A percentile compares a stretch with the other conserved stretches of the same genome.
These are phyloP conservation scores for Drosophila biarmipes DNA, from an alignment of 1,140 invertebrate genomes.

Conservation along the genomic window DNA sequence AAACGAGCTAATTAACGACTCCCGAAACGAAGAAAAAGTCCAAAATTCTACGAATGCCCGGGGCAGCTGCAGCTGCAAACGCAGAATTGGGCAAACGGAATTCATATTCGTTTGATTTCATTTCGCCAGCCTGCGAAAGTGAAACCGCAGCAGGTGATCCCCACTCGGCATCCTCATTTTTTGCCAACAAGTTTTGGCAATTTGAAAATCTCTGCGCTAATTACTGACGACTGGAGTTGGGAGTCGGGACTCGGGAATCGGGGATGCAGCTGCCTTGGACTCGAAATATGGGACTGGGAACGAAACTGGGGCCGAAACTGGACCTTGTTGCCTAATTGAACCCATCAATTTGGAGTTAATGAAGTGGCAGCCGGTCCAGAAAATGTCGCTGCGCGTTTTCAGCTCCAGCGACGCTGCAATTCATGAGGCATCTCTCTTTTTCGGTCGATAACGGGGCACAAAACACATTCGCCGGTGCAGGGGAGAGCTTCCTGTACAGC, in stretches of 20 bases:
- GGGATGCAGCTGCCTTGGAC: constrained; percentile 34
- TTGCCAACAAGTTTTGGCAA: constrained; percentile 78
- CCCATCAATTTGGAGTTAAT: constrained; percentile 81
- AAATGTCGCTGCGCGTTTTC: constrained; percentile 74
- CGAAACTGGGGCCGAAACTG: constrained; percentile 14
- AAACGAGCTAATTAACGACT: constrained; percentile 76
- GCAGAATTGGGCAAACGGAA: constrained; percentile 40
- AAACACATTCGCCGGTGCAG: constrained; percentile 47
- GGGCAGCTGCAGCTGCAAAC: constrained; percentile 77
- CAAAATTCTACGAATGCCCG: constrained; percentile 70
- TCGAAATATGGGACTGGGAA: constrained; percentile 2
- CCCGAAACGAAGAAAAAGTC: constrained; percentile 57
- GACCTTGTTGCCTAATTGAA: constrained; percentile 78
- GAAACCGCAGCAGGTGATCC: constrained; percentile 65
- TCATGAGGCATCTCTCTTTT: constrained; percentile 52
- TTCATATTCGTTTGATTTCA: constrained; percentile 82
- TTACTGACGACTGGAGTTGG: constrained; percentile 49
- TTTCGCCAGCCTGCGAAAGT: constrained; percentile 81
- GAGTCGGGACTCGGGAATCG: background rate
- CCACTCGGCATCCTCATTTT: constrained; percentile 7
- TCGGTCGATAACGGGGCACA: constrained; percentile 61
- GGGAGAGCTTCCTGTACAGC: constrained; percentile 69
- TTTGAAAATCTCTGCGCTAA: constrained; percentile 84
- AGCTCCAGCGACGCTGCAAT: constrained; percentile 56
- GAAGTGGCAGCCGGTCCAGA: constrained; percentile 67